A percentile compares a stretch with the other conserved stretches of the same genome.
Evolutionary conservation across 2,888 invertebrate species (phyloP).

Genomic region (Drosophila anomelani): DNA sequence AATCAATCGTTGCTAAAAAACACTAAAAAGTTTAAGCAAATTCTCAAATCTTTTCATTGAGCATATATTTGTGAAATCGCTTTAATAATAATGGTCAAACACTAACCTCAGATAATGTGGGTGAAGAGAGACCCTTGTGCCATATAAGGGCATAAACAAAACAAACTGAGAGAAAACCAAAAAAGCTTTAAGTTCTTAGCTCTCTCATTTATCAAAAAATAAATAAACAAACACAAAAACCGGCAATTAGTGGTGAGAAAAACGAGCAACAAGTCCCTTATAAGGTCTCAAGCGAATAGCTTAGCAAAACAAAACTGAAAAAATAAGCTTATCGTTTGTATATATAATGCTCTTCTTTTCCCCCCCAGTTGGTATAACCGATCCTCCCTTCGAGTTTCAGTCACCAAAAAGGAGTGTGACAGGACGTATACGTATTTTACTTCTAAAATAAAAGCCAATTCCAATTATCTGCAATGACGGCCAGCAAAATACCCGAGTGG

Average conservation of each 20-base stretch:
- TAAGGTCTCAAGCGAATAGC: background rate
- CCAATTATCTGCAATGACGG: slow-evolving; percentile 30
- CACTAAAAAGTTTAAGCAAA: background rate
- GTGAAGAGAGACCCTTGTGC: background rate
- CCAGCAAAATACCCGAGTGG: slow-evolving; percentile 57
- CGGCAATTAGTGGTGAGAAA: background rate
- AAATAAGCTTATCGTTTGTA: background rate
- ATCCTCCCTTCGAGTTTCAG: background rate
- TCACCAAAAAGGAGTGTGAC: background rate
- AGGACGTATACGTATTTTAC: slow-evolving; percentile 17
- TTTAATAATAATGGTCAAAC: background rate
- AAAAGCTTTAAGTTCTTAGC: background rate
- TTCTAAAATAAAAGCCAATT: background rate
- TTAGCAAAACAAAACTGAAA: slow-evolving; percentile 7
- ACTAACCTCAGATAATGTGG: background rate
- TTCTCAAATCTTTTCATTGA: background rate
- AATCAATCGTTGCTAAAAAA: too few relatives aligned
- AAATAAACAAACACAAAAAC: background rate
- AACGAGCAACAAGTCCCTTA: background rate
- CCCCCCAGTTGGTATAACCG: background rate
- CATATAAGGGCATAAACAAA: slow-evolving; percentile 8
- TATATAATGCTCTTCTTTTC: too few relatives aligned
- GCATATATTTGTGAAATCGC: background rate
- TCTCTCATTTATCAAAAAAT: background rate
- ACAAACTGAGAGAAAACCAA: background rate